Base-by-base conservation (phyloP, 1,140 invertebrate species). In the Drosophila grimshawi region DNA sequence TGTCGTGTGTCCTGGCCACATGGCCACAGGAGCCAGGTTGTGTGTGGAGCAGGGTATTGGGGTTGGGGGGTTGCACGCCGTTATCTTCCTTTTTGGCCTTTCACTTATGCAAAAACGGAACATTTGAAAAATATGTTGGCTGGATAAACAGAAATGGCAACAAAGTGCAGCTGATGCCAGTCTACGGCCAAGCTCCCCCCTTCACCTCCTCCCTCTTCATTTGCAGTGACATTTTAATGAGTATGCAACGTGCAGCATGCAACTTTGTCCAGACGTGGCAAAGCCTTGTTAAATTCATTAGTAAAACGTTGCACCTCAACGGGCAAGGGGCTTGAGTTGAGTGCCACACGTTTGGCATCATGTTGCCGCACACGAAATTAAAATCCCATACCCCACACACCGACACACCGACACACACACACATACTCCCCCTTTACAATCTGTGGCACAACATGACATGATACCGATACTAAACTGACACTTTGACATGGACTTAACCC, bases 391-490 rank as follows among this genome's bases (percentile, higher is more conserved):
- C 59, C 35, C 19, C 33, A 5, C 30, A 62, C 11, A 51, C 7
- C 27, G 30, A 37, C 35, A 35, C 56, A 65, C 41, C 65, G 49
- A 49, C 71, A 39, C 76, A 39, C 55, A 39, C 55, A 65, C 49
- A 49, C 33, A 57, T 33, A 19, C 69, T 49, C 33, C 55, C 19
- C 27, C 37, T 41, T 57, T 30, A 59, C 70, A 74, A 69, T 74
- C 71, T 74, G 71, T 68, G 80, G 62, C 81, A 81, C 88, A 74
- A 88, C 90, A 91, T 91, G 90, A 91, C 90, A 91, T 92, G 90
- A 91, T 90, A 92, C 90, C 90, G 90, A 92, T 92, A 92, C 90
- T 92, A 91, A 92, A 91, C 90, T 92, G 90, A 92, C 90, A 92
- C 90, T 92, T 92, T 92, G 90, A 92, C 90, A 92, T 89, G 86